Base-by-base conservation (phyloP, 1,140 invertebrate species). In the Rhopalosiphum maidis region DNA sequence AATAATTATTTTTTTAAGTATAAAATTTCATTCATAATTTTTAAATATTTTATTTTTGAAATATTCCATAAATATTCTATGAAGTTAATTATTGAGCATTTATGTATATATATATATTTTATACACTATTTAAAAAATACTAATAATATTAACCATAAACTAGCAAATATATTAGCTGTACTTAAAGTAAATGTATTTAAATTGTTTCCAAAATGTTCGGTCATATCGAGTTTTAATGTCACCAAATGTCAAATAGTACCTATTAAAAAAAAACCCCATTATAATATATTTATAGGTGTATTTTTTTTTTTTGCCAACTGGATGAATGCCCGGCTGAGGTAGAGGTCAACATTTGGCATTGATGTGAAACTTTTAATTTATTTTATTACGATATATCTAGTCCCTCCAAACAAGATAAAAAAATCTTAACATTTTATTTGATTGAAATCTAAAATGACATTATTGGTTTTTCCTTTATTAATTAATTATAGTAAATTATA, bases 341-440 rank as follows among this genome's bases (percentile, higher is more conserved):
- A 85, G n/a, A 83, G 91, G 91, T 92, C 77, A 43, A 41, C 91
- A 51, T 85, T 92, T 92, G 91, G 48, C 91, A 92, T 83, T 92
- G 91, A 85, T 37, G 82, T 23, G 60, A 25, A 91, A 18, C 51
- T 55, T 37, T 60, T 60, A 41, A 90, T 60, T 90, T 90, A 37
- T 90, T 90, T 60, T 90, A 90, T 60, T 90, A 90, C 88, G 54
- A 55, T 23, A 90, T 60, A 43, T 60, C 23, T 90, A 60, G 37
- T 90, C 23, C 15, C 23, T 41, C 23, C 60, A 60, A 90, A 41
- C 25, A 60, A 43, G n/a, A 23, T 54, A 87, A 43, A 60, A 60
- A 88, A n/a, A 51, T 88, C 9, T 88, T 51, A 88, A 88, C 30
- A 35, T 51, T 48, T 43, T 88, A 35, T 88, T 88, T 35, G 1